Base-by-base conservation (phyloP, 2,888 invertebrate species). In the Acanthosoma haemorrhoidale region DNA sequence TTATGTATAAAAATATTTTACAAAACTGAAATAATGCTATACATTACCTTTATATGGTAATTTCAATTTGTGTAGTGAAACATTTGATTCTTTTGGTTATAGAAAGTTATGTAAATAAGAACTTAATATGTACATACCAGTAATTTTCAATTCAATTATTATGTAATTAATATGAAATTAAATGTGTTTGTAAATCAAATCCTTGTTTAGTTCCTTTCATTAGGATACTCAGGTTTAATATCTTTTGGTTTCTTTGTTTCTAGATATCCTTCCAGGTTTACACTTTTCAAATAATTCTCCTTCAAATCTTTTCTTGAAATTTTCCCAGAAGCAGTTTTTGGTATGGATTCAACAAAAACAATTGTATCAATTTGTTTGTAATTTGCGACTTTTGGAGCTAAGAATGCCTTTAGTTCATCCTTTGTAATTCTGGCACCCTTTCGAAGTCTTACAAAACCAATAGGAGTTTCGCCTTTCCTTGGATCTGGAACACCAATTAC, bases 321-420 rank as follows among this genome's bases (percentile, higher is more conserved):
- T 81, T 92, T 92, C 4, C 92, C 91, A 3, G 89, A 86, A 0
- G 85, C 85, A 75, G 89, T 89, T 78, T 90, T 87, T 0, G 91
- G 91, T 76, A 92, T 88, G 1, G 82, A 75, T 2, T 87, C 84
- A 21, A 90, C 80, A 77, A 91, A 88, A 59, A 83, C 82, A 3
- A 91, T 86, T 1, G 90, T 89, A 1, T 87, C 83, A 18, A 94
- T 81, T 75, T 85, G 85, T 78, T 95, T 95, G 78, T 88, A 92
- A 6, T 87, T 83, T 0, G 91, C 87, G 0, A 93, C 90, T 79
- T 72, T 75, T 5, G 70, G 73, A 4, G 70, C 64, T 15, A 76
- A 57, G 72, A 72, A 80, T 72, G 83, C 82, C 72, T 83, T 82
- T 31, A 88, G 79, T 38, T 85, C 82, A 73, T 70, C 61, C 2